Conservation (phyloP, 2,113 vertebrate genomes). For the Nothocercus julius region DNA sequence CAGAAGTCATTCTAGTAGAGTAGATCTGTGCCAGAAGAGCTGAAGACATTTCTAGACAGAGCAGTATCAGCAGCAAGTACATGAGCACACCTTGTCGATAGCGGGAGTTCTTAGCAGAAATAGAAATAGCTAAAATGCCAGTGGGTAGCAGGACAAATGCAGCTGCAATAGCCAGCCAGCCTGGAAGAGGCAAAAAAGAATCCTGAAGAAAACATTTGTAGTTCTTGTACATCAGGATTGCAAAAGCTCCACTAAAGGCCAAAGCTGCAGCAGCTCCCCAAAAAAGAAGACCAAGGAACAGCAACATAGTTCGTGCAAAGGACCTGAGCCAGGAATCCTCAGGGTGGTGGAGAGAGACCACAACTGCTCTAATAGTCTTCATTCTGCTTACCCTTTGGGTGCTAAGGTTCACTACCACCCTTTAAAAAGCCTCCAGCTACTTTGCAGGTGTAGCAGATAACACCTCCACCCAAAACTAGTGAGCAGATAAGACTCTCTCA, state of each 20-base stretch:
- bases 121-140: constrained; percentile 9
- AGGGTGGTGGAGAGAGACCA: accelerated
- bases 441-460: background rate
- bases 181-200: constrained; percentile 6
- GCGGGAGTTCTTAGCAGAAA: background rate
- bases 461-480: background rate
- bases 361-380: accelerated
- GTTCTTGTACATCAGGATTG: background rate
- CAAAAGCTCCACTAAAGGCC: background rate
- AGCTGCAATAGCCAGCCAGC: constrained; percentile 14
- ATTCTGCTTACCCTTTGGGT: accelerated
- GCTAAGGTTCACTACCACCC: accelerated
- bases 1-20: background rate
- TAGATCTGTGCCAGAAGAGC: background rate
- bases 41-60: constrained; percentile 52
- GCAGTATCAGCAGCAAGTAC: constrained; percentile 54
- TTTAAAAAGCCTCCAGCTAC: background rate
- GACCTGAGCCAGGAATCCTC: background rate
- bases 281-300: background rate
- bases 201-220: constrained; percentile 38
- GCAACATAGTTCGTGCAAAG: background rate
- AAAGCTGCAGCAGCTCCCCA: background rate
- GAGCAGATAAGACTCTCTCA: background rate
- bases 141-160: background rate
- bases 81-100: constrained; percentile 28